A percentile compares a stretch with the other conserved stretches of the same genome.
Evolutionary conservation across 2,113 vertebrate genomes (phyloP).

Genomic region (Lasiurus borealis): DNA sequence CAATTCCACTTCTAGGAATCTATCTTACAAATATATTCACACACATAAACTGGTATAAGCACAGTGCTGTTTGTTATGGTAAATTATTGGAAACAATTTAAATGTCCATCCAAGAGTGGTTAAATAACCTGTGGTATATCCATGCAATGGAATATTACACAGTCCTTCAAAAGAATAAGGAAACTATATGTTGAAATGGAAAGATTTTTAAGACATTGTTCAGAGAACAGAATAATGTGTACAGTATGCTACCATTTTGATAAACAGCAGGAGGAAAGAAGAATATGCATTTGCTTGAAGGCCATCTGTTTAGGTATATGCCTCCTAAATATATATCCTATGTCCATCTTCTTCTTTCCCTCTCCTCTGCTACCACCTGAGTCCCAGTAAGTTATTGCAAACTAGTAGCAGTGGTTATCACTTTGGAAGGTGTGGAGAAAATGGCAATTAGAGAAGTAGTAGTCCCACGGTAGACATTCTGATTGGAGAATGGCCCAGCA

Average conservation of each 20-base stretch:
- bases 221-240: background rate
- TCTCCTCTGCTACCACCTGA: background rate
- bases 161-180: slow-evolving; percentile 43
- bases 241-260: background rate
- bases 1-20: slow-evolving; percentile 54
- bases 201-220: slow-evolving; percentile 30
- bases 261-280: slow-evolving; percentile 33
- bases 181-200: slow-evolving; percentile 31
- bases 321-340: background rate
- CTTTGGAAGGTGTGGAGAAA: background rate
- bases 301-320: background rate
- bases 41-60: background rate
- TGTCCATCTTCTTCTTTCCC: background rate
- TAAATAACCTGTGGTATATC: slow-evolving; percentile 29
- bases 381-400: background rate
- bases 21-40: slow-evolving; percentile 46
- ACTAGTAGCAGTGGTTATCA: background rate
- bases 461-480: background rate
- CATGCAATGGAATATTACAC: slow-evolving; percentile 22
- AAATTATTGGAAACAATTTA: slow-evolving; percentile 42
- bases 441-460: background rate
- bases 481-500: background rate
- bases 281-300: slow-evolving; percentile 20
- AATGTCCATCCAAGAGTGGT: background rate
- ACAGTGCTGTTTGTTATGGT: background rate